Evolutionary conservation across 2,797 vertebrate species (phyloP).

Genomic region (Coendou prehensilis): DNA sequence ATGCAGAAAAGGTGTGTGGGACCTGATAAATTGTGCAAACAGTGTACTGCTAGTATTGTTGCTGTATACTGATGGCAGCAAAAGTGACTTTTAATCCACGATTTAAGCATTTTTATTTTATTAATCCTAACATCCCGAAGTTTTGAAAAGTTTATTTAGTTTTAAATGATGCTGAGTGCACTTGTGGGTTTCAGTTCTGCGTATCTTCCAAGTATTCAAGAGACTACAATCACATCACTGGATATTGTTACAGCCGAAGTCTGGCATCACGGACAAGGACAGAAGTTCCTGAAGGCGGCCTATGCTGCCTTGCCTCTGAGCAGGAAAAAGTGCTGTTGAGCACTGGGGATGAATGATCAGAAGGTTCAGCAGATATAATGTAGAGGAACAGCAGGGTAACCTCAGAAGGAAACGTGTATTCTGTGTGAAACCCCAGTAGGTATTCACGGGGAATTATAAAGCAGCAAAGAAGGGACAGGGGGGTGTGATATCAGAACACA

Average conservation of each 20-base stretch:
- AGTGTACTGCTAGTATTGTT: background rate
- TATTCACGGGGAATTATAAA: background rate
- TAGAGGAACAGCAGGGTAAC: background rate
- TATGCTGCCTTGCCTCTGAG: background rate
- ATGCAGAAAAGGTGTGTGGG: background rate
- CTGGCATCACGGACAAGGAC: background rate
- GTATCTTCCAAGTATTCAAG: background rate
- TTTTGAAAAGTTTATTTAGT: background rate
- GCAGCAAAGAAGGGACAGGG: fast-evolving
- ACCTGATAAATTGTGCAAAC: background rate
- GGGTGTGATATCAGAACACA: background rate
- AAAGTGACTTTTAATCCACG: background rate
- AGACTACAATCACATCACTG: too few relatives aligned
- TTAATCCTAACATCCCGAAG: background rate
- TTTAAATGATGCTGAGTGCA: background rate
- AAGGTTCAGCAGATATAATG: background rate
- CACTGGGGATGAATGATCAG: background rate
- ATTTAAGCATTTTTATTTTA: background rate
- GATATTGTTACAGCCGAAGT: background rate
- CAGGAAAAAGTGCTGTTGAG: background rate
- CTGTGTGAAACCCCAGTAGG: background rate
- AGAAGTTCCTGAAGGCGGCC: background rate
- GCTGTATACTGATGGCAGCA: background rate
- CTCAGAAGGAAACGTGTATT: background rate
- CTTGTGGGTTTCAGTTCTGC: background rate